Base-by-base conservation (phyloP, 2,888 invertebrate species). In the Osmoderma eremita region DNA sequence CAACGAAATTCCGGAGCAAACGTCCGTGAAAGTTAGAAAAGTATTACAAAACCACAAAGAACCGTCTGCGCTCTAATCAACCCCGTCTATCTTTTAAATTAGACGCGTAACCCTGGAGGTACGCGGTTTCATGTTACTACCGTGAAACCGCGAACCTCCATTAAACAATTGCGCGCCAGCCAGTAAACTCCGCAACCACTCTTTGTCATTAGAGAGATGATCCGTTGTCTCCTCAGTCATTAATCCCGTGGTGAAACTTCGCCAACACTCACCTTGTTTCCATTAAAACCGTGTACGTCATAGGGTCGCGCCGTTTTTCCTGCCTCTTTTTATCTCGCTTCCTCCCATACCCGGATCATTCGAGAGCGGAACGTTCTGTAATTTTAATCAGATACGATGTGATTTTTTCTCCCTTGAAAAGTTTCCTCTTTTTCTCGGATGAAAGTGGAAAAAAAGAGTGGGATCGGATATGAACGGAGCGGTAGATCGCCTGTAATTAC, bases 171-270 rank as follows among this genome's bases (percentile, higher is more conserved):
- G 42, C 18, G 56, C 24, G 13, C 20, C 56, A 36, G 42, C 15
- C 42, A 41, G 15, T 22, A 41, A 41, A 56, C 22, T 56, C n/a
- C 22, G 18, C 12, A 41, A 22, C 20, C 20, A 22, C 15, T 41
- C 56, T 56, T 22, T 42, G 42, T 41, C 56, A 56, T 56, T 56
- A 56, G 38, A 15, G 5, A 22, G 42, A 56, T 56, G 56, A 41
- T 41, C 41, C 42, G 41, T 56, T 56, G 56, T 56, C 41, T 41
- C 20, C 38, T 53, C 38, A 36, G 53, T 12, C 17, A 53, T 39
- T 39, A 38, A 36, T 53, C 38, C 38, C 53, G 24, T 15, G 12
- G 38, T 4, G 38, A 53, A 15, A 53, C 53, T 53, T 53, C 17
- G 17, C 36, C 12, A 38, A 53, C 36, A 18, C 17, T 38, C 53